Percentiles rank a stretch among this genome's conserved stretches.
phyloP scores from a whole-genome alignment of 2,797 vertebrate genomes.

The Thaleichthys pacificus region DNA sequence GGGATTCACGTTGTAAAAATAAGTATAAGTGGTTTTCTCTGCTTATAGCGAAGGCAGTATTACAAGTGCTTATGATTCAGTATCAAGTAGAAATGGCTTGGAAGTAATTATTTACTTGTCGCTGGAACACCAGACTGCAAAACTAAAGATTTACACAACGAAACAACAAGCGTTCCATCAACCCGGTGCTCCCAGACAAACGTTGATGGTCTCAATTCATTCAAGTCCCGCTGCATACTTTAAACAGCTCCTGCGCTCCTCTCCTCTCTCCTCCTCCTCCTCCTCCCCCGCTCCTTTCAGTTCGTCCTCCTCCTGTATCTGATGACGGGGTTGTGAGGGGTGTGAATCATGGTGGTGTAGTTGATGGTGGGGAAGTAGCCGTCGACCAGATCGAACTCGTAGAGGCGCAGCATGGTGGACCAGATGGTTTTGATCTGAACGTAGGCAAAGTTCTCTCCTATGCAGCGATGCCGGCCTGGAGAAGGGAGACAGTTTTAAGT shows the following conservation, averaged over 20 bases:
- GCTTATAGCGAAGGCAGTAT: too few species aligned
- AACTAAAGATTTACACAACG: too few species aligned
- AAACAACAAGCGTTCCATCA: too few species aligned
- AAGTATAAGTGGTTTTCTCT: too few species aligned
- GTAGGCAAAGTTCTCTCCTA: slow-evolving; percentile 97
- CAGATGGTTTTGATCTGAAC: slow-evolving; percentile 98
- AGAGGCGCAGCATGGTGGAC: slow-evolving; percentile 92
- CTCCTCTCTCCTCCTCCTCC: slow-evolving; percentile 4
- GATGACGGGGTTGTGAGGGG: slow-evolving; percentile 90
- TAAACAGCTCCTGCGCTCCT: not conserved
- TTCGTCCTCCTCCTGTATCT: slow-evolving; percentile 82
- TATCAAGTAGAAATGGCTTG: too few species aligned
- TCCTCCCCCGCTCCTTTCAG: slow-evolving; percentile 30
- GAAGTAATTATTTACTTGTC: too few species aligned
- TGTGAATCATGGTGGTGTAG: slow-evolving; percentile 98
- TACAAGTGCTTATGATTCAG: too few species aligned
- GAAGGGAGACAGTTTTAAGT: not conserved
- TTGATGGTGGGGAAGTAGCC: slow-evolving; percentile 93
- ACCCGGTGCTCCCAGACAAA: too few species aligned
- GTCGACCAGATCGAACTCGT: slow-evolving; percentile 88
- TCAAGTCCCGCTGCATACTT: not conserved
- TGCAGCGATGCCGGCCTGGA: slow-evolving; percentile 96
- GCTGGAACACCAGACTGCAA: too few species aligned
- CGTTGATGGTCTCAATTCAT: too few species aligned
- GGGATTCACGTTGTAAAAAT: too few species aligned